Conservation (phyloP, 2,113 vertebrate genomes). For the Carollia perspicillata region DNA sequence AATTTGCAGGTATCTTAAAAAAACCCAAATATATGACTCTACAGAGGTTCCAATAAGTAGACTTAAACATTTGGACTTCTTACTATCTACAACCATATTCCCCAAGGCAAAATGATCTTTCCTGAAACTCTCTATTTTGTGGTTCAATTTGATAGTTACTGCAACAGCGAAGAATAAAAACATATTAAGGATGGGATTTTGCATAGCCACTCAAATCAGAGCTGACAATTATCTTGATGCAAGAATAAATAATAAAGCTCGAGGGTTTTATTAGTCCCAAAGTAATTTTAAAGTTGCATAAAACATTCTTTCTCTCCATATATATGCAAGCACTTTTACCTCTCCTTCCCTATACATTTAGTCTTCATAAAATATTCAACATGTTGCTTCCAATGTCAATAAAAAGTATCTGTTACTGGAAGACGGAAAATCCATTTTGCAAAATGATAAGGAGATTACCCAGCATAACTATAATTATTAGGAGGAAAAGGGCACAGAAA, state of each 20-base stretch:
- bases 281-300: constrained; percentile 73
- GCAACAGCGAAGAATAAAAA: neutral
- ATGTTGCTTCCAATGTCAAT: constrained; percentile 74
- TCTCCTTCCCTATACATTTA: constrained; percentile 75
- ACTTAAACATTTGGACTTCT: constrained; percentile 26
- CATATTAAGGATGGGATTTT: neutral
- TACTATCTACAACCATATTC: constrained; percentile 1
- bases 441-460: constrained; percentile 75
- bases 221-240: constrained; percentile 8
- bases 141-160: constrained; percentile 27
- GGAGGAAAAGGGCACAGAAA: constrained; percentile 56
- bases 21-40: neutral
- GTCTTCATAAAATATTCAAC: constrained; percentile 82
- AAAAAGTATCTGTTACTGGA: constrained; percentile 75
- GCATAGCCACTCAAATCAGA: constrained; percentile 45
- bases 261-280: constrained; percentile 58
- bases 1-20: neutral
- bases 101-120: constrained; percentile 23
- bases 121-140: constrained; percentile 31
- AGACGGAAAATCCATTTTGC: constrained; percentile 76
- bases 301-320: constrained; percentile 58
- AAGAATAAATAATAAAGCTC: constrained; percentile 54
- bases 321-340: constrained; percentile 69
- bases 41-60: neutral
- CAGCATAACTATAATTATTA: constrained; percentile 73